Base-by-base conservation (phyloP, 1,140 invertebrate species). In the Cydia pomonella region DNA sequence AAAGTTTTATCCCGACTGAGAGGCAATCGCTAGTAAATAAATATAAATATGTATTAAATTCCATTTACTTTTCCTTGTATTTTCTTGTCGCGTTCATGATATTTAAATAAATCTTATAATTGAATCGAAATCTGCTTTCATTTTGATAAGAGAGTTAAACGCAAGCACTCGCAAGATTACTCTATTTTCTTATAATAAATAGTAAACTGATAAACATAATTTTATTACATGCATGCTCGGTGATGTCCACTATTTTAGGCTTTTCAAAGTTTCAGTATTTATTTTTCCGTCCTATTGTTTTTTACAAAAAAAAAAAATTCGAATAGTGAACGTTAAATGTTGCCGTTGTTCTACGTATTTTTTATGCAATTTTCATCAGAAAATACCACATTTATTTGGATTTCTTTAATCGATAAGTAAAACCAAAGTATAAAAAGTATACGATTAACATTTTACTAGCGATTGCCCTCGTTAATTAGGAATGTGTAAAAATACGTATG, bases 401-500 rank as follows among this genome's bases (percentile, higher is more conserved):
- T 33, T 44, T 13, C 41, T 44, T 47, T 47, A 47, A 16, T 47
- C 13, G 16, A 47, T 47, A 47, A 16, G 13, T n/a, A n/a, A n/a
- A 47, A 0, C 47, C 41, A 44, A 44, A 18, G 6, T 12, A 23
- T 59, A 23, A 59, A 38, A 59, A 59, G 53, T 59, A 59, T 59
- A 59, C 53, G 53, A 59, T 59, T 10, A 59, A 2, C n/a, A 59
- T 21, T 23, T 69, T n/a, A 18, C 13, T 69, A 33, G 64, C 27
- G 64, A 75, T 29, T 77, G 69, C 73, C 73, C 72, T 18, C 59
- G 21, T 47, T 53, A 21, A n/a, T 41, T 73, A 74, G 50, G 64
- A 77, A 47, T 75, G 59, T 74, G n/a, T 64, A n/a, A 44, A 38
- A 29, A 82, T 79, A 78, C 80, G 75, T 72, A 79, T 78, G 78